phyloP scores from a whole-genome alignment of 2,113 vertebrate species.

The Paramisgurnus dabryanus region DNA sequence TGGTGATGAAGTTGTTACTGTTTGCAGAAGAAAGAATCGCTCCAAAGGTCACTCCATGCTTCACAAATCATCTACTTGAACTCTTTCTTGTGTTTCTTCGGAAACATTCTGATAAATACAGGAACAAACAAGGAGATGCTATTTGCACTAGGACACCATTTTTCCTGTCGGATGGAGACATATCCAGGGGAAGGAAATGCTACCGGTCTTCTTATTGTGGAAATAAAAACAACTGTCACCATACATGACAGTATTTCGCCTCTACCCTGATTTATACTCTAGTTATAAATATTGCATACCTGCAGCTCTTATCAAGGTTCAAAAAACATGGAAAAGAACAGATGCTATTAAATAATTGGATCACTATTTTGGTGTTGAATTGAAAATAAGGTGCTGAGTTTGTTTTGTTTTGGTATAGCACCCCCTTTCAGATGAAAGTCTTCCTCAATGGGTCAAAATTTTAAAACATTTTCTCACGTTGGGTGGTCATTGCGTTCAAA shows the following conservation, averaged over 20 bases:
- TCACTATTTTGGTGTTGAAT: too few species aligned
- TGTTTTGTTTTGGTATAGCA: too few species aligned
- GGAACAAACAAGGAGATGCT: background rate
- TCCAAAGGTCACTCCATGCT: constrained; percentile 26
- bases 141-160: constrained; percentile 1
- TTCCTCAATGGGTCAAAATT: too few species aligned
- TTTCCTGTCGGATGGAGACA: constrained; percentile 48
- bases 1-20: constrained; percentile 45
- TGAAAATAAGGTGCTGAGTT: too few species aligned
- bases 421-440: too few species aligned
- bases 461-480: too few species aligned
- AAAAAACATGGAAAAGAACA: too few species aligned
- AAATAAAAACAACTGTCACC: constrained; percentile 62
- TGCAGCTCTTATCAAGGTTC: too few species aligned
- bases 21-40: constrained; percentile 27
- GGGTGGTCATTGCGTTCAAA: too few species aligned
- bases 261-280: constrained; percentile 56
- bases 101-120: constrained; percentile 10
- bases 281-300: constrained; percentile 58
- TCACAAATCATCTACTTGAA: constrained; percentile 54
- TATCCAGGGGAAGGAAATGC: constrained; percentile 65
- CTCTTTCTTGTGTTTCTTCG: constrained; percentile 40
- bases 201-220: constrained; percentile 60
- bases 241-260: constrained; percentile 50
- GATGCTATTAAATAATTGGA: too few species aligned